Evolutionary conservation across 2,888 invertebrate species (phyloP), one percentile per base, ranked within the genome.

Genomic region (Keiferia lycopersicella): DNA sequence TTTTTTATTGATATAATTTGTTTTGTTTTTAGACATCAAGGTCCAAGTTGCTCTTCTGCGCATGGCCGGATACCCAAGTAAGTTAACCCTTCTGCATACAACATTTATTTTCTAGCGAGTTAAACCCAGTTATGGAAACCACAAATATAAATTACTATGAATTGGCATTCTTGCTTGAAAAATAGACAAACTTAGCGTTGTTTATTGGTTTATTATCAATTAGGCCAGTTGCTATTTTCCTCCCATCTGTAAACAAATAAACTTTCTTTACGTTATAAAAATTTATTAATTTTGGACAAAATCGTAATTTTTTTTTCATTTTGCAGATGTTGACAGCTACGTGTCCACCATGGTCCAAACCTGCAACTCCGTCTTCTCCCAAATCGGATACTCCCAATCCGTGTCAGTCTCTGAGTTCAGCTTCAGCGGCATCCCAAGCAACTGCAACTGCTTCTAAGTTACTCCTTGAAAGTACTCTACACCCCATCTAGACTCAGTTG

Each of bases 11-110:
- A n/a, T n/a, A n/a, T 26, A 26, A 4, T n/a, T 45, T 45, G 16
- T 45, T 45, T 45, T 7, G n/a, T 45, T 45, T 45, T n/a, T n/a
- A 45, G 45, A 45, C 45, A 45, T 45, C 45, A n/a, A 45, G 45
- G 16, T 45, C 45, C 45, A 45, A 45, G 6, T 45, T 16, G 45
- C 45, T 7, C 45, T 45, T n/a, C 45, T 45, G n/a, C n/a, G 3
- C 1, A 45, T 45, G 45, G n/a, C 45, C 11, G 45, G 45, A 45
- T 45, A n/a, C 45, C 45, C 45, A n/a, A 1, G 45, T 45, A 45
- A n/a, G 45, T 45, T n/a, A n/a, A n/a, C n/a, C n/a, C n/a, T n/a
- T n/a, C n/a, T n/a, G n/a, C n/a, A n/a, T 8, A 34, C 10, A 34
- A 1, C 1, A 34, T 10, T 34, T 34, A 34, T 34, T 34, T 34